phyloP scores from a whole-genome alignment of 1,140 invertebrate genomes.

The Venustaconcha ellipsiformis region DNA sequence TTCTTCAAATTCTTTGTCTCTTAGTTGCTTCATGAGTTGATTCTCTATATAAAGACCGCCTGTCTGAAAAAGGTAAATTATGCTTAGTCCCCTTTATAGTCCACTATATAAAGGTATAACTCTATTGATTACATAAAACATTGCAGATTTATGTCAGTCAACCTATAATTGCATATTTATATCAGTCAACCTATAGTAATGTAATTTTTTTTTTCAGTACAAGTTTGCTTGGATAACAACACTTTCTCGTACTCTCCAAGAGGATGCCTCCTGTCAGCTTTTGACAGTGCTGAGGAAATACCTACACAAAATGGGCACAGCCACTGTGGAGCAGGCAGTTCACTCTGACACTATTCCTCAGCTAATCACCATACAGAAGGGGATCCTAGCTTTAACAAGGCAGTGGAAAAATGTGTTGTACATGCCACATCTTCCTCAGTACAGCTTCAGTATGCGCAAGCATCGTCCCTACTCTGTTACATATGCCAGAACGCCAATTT shows the following conservation, averaged over 20 bases:
- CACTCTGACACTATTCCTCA: constrained; percentile 85
- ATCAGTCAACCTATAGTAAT: not conserved
- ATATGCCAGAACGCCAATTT: constrained; percentile 82
- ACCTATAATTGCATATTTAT: no score
- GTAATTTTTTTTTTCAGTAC: constrained; percentile 74
- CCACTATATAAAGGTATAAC: no score
- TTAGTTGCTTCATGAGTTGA: no score
- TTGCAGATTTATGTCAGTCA: no score
- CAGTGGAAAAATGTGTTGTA: constrained; percentile 98
- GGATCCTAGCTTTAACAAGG: constrained; percentile 90
- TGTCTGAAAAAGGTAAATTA: no score
- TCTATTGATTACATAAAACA: no score
- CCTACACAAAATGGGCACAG: constrained; percentile 80
- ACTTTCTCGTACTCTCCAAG: constrained; percentile 90
- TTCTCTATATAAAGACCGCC: no score
- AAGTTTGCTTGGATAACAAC: constrained; percentile 91
- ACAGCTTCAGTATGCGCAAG: constrained; percentile 75
- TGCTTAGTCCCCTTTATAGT: no score
- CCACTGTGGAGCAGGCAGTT: constrained; percentile 86
- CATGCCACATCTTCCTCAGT: constrained; percentile 90
- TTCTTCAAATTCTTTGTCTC: no score
- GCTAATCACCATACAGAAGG: constrained; percentile 88
- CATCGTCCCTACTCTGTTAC: constrained; percentile 85
- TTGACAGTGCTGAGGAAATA: constrained; percentile 90
- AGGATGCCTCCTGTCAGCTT: constrained; percentile 95